Conservation (phyloP, 1,140 invertebrate species). For the Anthonomus grandis region DNA sequence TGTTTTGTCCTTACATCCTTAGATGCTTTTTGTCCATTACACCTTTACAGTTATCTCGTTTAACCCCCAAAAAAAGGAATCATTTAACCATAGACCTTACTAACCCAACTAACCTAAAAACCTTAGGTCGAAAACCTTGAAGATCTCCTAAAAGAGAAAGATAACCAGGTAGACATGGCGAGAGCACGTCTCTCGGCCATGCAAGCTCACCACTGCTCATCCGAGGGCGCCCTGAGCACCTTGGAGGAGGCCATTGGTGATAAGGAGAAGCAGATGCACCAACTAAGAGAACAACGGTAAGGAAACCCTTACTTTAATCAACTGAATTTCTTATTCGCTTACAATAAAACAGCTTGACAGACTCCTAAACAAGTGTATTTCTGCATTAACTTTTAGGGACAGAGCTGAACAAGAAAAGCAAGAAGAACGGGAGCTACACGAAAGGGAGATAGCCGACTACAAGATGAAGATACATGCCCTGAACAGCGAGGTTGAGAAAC, state of each 20-base stretch:
- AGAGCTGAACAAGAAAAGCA: conserved; percentile 94
- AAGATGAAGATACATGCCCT: conserved; percentile 90
- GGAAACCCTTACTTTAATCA: no score
- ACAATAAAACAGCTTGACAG: background rate
- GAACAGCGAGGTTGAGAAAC: conserved; percentile 88
- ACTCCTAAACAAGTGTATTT: background rate
- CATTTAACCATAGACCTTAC: no score
- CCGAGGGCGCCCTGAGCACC: conserved; percentile 85
- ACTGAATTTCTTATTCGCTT: no score
- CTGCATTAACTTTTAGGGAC: conserved; percentile 60
- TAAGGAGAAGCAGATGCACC: conserved; percentile 94
- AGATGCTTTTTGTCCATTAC: no score
- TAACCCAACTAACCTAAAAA: no score
- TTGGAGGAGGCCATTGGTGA: conserved; percentile 94
- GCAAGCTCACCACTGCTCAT: conserved; percentile 90
- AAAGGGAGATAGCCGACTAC: conserved; percentile 90
- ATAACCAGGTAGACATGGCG: conserved; percentile 95
- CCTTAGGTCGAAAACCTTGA: conserved; percentile 93
- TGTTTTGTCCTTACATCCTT: no score
- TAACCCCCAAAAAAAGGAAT: no score
- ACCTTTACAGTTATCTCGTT: no score
- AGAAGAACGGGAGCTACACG: conserved; percentile 91
- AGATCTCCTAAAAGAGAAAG: conserved; percentile 95
- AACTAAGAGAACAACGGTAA: conserved; percentile 57
- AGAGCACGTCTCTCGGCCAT: conserved; percentile 82